Percentiles rank a stretch among this genome's conserved stretches.
These are phyloP conservation scores for Eupithecia tripunctaria DNA, from an alignment of 2,888 invertebrate species.

Conservation along the genomic window DNA sequence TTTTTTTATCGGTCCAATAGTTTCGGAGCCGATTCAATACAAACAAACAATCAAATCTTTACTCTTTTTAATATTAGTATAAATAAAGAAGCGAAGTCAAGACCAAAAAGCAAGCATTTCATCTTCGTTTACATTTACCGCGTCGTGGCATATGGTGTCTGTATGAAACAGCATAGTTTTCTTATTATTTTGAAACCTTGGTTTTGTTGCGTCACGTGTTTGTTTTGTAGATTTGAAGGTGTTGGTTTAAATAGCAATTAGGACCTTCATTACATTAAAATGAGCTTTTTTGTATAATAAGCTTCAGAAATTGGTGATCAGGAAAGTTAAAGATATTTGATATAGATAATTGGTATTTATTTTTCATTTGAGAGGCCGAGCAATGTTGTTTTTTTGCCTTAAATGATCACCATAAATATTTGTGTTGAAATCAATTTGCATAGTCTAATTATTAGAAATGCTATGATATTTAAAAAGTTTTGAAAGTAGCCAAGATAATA, in stretches of 20 bases:
- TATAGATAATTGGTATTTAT: too few species aligned
- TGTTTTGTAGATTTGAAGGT: slow-evolving; percentile 43
- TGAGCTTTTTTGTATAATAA: slow-evolving; percentile 1
- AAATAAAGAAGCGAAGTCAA: neutral
- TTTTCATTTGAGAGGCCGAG: neutral
- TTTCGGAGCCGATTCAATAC: too few species aligned
- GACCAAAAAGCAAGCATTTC: slow-evolving; percentile 12
- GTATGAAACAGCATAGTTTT: slow-evolving; percentile 22
- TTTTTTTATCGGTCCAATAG: too few species aligned
- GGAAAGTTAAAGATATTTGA: neutral
- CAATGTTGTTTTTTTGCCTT: neutral
- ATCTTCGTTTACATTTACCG: neutral
- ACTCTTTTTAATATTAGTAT: too few species aligned
- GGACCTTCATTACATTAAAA: neutral
- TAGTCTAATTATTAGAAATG: neutral
- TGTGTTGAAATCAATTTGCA: neutral
- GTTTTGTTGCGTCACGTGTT: slow-evolving; percentile 47
- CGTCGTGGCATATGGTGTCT: neutral
- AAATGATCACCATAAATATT: neutral
- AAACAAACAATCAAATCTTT: too few species aligned
- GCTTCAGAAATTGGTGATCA: neutral
- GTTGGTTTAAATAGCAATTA: slow-evolving; percentile 34
- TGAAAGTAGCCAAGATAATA: neutral
- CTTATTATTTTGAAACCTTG: slow-evolving; percentile 18
- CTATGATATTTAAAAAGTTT: neutral